A percentile compares a stretch with the other conserved stretches of the same genome.
These are phyloP conservation scores for Agapetus fuscipes DNA, from an alignment of 2,888 invertebrate species.

Conservation along the genomic window DNA sequence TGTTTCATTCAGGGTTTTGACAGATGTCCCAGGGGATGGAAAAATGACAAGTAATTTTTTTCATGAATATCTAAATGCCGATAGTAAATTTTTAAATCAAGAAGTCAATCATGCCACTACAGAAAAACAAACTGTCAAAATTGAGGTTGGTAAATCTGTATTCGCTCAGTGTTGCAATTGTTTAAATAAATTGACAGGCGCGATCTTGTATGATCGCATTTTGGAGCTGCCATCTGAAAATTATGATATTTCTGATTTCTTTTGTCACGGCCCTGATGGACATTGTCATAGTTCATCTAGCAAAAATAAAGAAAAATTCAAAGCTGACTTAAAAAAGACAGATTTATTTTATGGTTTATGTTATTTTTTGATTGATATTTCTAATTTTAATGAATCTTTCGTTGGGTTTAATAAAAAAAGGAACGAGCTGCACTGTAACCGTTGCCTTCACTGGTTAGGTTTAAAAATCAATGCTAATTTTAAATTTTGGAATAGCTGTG, in stretches of 20 bases:
- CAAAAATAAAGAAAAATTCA: conserved; percentile 13
- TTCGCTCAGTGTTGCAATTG: conserved; percentile 37
- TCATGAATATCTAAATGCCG: conserved; percentile 28
- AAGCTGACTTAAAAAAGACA: conserved; percentile 36
- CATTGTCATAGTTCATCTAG: conserved; percentile 1
- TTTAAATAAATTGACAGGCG: conserved; percentile 38
- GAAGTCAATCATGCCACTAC: not conserved
- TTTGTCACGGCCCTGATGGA: conserved; percentile 47
- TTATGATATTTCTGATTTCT: conserved; percentile 55
- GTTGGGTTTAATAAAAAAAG: conserved; percentile 38
- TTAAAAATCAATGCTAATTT: conserved; percentile 34
- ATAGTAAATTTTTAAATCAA: not conserved
- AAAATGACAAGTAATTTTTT: conserved; percentile 40
- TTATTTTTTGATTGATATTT: conserved; percentile 42
- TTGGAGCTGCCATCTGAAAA: conserved; percentile 52
- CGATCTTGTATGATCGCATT: conserved; percentile 44
- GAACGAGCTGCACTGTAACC: conserved; percentile 44
- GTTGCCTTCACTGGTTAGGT: conserved; percentile 51
- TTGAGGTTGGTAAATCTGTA: conserved; percentile 16
- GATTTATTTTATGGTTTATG: conserved; percentile 51
- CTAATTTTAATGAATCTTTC: conserved; percentile 33
- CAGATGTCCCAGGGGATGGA: conserved; percentile 31
- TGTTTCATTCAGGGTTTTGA: conserved; percentile 40
- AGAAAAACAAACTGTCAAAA: conserved; percentile 5
- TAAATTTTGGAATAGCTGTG: conserved; percentile 50